Evolutionary conservation across 2,888 invertebrate genomes (phyloP).

Genomic region (Aporophyla nigra): DNA sequence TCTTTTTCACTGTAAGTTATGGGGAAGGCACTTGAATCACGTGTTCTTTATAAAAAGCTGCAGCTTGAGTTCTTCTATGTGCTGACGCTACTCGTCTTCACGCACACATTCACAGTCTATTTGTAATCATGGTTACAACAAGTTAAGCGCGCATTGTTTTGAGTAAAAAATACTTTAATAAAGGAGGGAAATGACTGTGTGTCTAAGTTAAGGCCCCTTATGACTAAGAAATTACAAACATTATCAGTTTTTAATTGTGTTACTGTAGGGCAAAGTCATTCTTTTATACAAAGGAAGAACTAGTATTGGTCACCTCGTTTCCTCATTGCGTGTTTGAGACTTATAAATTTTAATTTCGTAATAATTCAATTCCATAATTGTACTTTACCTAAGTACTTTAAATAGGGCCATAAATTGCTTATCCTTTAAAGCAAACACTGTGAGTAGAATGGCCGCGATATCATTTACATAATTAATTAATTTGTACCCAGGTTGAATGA

Average conservation of each 20-base stretch:
- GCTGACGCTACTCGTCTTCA: no score
- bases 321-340: slow-evolving; percentile 4
- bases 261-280: slow-evolving; percentile 1
- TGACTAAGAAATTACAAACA: slow-evolving; percentile 9
- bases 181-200: no score
- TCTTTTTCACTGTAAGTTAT: no score
- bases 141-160: no score
- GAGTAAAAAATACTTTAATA: no score
- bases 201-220: background rate
- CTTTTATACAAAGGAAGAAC: background rate
- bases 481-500: background rate
- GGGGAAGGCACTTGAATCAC: no score
- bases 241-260: slow-evolving; percentile 5
- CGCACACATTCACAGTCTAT: no score
- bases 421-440: background rate
- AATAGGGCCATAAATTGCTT: background rate
- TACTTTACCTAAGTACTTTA: no score
- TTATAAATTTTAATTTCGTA: background rate
- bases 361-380: background rate
- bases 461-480: background rate
- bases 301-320: background rate
- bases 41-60: no score
- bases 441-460: background rate
- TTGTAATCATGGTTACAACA: no score
- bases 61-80: no score